Conservation (phyloP, 1,140 invertebrate species). For the Ephestia elutella region DNA sequence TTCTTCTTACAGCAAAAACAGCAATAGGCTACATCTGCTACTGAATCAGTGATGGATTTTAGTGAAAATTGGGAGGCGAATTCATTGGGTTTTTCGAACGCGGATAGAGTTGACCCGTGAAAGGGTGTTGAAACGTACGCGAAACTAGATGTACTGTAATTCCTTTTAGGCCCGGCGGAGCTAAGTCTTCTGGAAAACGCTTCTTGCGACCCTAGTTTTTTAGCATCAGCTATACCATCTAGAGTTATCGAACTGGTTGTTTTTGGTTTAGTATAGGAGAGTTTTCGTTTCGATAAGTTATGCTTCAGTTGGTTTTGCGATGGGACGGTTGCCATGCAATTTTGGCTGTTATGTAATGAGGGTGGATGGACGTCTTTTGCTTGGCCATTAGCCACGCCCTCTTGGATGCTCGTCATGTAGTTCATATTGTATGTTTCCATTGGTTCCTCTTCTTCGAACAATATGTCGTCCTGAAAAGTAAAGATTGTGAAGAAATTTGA, state of each 20-base stretch:
- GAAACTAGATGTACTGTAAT: conserved; percentile 85
- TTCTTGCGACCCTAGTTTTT: conserved; percentile 47
- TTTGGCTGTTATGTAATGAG: conserved; percentile 38
- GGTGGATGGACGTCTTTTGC: conserved; percentile 32
- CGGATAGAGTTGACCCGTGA: conserved; percentile 86
- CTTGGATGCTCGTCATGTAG: conserved; percentile 24
- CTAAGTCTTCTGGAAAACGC: conserved; percentile 46
- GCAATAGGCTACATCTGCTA: conserved; percentile 63
- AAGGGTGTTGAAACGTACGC: conserved; percentile 88
- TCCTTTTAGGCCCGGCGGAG: conserved; percentile 72
- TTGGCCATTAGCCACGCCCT: conserved; percentile 29
- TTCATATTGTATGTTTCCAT: conserved; percentile 56
- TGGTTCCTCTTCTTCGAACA: conserved; percentile 74
- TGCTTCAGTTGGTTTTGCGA: conserved; percentile 37
- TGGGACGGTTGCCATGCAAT: conserved; percentile 30
- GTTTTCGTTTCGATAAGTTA: conserved; percentile 50
- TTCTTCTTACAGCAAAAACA: conserved; percentile 65
- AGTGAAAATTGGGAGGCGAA: conserved; percentile 85
- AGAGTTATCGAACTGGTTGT: conserved; percentile 46
- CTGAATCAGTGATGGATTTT: conserved; percentile 77
- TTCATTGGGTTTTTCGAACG: conserved; percentile 79
- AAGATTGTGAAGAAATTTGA: conserved; percentile 11
- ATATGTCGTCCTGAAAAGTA: conserved; percentile 59
- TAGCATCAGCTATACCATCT: conserved; percentile 21
- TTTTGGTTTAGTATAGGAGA: conserved; percentile 51